Evolutionary conservation across 2,797 vertebrate species (phyloP).

Genomic region (Phylloscopus collybita): DNA sequence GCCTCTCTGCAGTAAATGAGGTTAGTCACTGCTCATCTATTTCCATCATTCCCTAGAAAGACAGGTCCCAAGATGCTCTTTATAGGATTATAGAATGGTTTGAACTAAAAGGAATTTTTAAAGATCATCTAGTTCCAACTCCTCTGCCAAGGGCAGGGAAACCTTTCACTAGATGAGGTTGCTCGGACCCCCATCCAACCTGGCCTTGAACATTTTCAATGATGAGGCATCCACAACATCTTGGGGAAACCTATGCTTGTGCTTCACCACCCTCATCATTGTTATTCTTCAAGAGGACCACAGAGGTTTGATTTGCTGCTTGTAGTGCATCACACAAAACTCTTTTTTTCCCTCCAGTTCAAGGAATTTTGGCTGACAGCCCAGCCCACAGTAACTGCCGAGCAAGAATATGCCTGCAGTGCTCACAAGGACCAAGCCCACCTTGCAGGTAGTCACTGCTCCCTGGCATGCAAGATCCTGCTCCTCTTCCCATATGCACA

Average conservation of each 20-base stretch:
- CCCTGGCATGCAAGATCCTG: not conserved
- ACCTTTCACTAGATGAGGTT: not conserved
- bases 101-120: not conserved
- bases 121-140: not conserved
- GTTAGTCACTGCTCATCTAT: not conserved
- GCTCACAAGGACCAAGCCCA: not conserved
- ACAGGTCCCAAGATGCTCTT: not conserved
- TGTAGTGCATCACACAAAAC: not conserved
- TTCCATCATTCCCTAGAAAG: not conserved
- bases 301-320: not conserved
- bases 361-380: not conserved
- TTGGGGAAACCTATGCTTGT: rapidly evolving
- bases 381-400: not conserved
- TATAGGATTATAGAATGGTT: not conserved
- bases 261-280: not conserved
- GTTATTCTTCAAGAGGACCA: not conserved
- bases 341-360: not conserved
- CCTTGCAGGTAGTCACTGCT: not conserved
- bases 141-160: not conserved
- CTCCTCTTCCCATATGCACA: rapidly evolving
- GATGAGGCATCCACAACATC: not conserved
- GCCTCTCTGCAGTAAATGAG: not conserved
- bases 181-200: not conserved
- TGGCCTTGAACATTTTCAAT: not conserved
- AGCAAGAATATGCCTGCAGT: not conserved